These are phyloP conservation scores for Tragelaphus scriptus DNA, from an alignment of 2,113 vertebrate genomes.

Conservation along the genomic window DNA sequence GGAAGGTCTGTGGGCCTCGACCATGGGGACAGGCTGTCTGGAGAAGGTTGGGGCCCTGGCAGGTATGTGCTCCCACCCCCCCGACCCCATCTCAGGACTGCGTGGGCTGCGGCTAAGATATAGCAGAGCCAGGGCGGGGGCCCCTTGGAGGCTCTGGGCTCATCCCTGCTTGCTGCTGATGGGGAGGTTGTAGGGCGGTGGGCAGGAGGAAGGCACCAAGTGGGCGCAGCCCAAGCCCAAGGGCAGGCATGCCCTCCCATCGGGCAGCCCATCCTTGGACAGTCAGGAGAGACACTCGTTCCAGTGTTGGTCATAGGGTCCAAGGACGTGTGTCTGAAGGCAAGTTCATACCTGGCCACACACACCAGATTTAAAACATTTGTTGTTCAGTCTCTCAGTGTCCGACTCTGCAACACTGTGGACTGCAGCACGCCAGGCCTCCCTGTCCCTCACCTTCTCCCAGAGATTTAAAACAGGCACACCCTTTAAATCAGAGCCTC, in stretches of 20 bases:
- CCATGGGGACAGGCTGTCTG: background rate
- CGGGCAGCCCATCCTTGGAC: background rate
- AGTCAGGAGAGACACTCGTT: background rate
- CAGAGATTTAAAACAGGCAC: background rate
- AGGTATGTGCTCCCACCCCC: fast-evolving
- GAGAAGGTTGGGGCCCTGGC: too few relatives aligned
- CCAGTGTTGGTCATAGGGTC: fast-evolving
- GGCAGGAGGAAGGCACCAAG: fast-evolving
- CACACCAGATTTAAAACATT: background rate
- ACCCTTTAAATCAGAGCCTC: background rate
- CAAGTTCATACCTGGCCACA: background rate
- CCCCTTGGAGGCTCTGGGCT: background rate
- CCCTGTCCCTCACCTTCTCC: background rate
- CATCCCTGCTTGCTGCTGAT: background rate
- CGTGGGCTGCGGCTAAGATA: fast-evolving
- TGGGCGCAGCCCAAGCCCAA: background rate
- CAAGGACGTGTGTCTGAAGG: background rate
- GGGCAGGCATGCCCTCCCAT: background rate
- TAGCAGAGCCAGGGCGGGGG: background rate
- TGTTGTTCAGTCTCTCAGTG: background rate
- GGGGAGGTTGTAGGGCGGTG: background rate
- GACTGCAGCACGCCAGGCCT: background rate
- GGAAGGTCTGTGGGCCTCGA: background rate
- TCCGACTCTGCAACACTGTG: background rate
- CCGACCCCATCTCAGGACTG: fast-evolving